A percentile compares a stretch with the other conserved stretches of the same genome.
Evolutionary conservation across 2,888 invertebrate genomes (phyloP).

Genomic region (Lithophane socia): DNA sequence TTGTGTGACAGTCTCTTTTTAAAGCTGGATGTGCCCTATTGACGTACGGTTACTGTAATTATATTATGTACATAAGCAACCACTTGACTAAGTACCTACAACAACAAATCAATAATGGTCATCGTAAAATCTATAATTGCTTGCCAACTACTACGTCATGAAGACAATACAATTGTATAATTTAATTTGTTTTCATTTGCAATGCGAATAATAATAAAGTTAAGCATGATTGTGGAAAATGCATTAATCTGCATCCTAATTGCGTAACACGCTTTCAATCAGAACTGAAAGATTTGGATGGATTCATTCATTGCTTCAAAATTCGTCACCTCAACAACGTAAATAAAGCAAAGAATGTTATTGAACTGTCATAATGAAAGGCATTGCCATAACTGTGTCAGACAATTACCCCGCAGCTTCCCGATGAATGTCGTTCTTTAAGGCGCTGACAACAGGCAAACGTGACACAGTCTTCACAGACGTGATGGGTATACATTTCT

Average conservation of each 20-base stretch:
- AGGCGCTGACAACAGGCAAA: neutral
- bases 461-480: no score
- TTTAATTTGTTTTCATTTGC: neutral
- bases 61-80: constrained; percentile 4
- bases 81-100: neutral
- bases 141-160: neutral
- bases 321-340: neutral
- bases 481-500: no score
- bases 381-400: neutral
- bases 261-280: neutral
- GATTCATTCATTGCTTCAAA: neutral
- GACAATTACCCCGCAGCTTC: neutral
- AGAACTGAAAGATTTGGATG: no score
- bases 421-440: neutral
- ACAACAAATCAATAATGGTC: neutral
- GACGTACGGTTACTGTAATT: constrained; percentile 1
- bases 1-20: neutral
- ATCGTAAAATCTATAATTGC: neutral
- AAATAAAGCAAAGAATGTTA: neutral
- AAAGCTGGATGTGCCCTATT: neutral
- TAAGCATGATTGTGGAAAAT: neutral
- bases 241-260: neutral
- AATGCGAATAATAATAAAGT: neutral
- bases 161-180: neutral
- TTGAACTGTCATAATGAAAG: neutral